These are phyloP conservation scores for Odocoileus virginianus DNA, from an alignment of 2,113 vertebrate genomes.

Conservation along the genomic window DNA sequence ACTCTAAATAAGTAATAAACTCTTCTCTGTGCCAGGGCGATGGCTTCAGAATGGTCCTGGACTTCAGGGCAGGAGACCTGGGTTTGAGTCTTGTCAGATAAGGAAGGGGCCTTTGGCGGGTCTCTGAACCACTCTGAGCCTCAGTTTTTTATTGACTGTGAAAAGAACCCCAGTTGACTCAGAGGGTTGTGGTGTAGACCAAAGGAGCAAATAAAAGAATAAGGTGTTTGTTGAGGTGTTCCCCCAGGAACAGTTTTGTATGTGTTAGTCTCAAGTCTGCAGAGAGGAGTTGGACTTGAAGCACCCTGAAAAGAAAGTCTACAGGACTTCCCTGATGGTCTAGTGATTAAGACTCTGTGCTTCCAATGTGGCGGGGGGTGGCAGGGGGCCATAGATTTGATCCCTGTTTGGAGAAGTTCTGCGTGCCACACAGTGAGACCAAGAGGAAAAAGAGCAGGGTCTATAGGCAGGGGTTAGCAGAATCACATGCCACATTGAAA, in stretches of 20 bases:
- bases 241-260: neutral
- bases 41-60: neutral
- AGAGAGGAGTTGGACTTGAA: neutral
- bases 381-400: neutral
- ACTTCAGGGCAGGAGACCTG: neutral
- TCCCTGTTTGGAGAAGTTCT: neutral
- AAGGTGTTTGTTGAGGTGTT: neutral
- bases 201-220: neutral
- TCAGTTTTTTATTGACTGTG: neutral
- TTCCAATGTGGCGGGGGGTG: rapidly evolving
- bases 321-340: neutral
- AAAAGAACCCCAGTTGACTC: neutral
- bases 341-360: neutral
- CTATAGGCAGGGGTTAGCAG: neutral
- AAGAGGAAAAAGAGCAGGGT: neutral
- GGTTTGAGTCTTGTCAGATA: neutral
- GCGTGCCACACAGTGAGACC: neutral
- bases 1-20: neutral
- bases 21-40: neutral
- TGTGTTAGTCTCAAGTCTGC: neutral
- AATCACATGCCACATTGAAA: neutral
- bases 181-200: neutral
- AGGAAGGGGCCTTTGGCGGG: neutral
- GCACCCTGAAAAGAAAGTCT: neutral
- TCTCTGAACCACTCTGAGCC: neutral